These are phyloP conservation scores for Tinea trinotella DNA, from an alignment of 2,888 invertebrate genomes.

Conservation along the genomic window DNA sequence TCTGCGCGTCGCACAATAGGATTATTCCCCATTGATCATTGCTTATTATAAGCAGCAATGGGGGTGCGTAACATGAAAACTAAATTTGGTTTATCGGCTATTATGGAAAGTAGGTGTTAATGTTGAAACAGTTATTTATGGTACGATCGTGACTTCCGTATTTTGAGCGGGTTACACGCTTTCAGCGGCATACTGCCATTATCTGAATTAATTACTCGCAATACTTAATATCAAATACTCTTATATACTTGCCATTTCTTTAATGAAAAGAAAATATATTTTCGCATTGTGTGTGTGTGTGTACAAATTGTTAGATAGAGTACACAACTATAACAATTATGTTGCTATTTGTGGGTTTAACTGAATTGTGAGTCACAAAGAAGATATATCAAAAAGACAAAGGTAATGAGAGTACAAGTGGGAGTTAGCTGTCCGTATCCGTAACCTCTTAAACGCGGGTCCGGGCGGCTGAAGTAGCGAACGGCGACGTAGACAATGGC, in stretches of 20 bases:
- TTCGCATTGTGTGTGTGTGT: too few relatives aligned
- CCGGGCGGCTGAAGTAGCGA: conserved; percentile 25
- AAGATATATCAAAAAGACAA: conserved; percentile 54
- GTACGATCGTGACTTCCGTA: conserved; percentile 58
- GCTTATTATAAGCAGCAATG: conserved; percentile 66
- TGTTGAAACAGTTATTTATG: conserved; percentile 64
- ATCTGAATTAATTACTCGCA: conserved; percentile 10
- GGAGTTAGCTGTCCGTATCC: conserved; percentile 56
- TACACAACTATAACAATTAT: not conserved
- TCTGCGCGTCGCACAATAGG: conserved; percentile 63
- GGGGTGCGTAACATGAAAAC: conserved; percentile 71
- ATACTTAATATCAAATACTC: too few relatives aligned
- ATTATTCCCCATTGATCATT: conserved; percentile 72
- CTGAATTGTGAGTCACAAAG: not conserved
- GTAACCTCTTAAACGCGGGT: conserved; percentile 45
- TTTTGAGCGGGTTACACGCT: conserved; percentile 43
- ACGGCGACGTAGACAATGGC: not conserved
- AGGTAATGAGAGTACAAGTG: conserved; percentile 53
- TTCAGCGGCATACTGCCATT: conserved; percentile 21
- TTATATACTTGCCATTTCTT: too few relatives aligned
- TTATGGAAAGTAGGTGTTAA: conserved; percentile 72
- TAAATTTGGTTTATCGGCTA: conserved; percentile 73
- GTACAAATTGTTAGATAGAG: too few relatives aligned
- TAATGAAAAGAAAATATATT: too few relatives aligned
- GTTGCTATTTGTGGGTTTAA: not conserved